Conservation (phyloP, 2,888 invertebrate genomes). For the Rhamphomyia laevipes region DNA sequence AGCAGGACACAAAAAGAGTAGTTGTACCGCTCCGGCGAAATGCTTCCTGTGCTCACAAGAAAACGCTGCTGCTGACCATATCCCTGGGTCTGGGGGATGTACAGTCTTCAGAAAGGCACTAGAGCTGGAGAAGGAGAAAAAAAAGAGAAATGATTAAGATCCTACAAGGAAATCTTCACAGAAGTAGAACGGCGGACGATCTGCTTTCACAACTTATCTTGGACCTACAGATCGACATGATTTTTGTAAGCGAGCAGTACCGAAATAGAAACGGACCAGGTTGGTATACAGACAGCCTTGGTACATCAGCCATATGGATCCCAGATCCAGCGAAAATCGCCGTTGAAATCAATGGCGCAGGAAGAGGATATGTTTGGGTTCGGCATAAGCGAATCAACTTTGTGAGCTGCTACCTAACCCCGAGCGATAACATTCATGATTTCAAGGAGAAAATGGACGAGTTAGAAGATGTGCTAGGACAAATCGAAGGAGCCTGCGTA, state of each 20-base stretch:
- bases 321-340: slow-evolving; percentile 1
- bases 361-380: not conserved
- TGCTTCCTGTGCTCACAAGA: no score
- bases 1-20: no score
- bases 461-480: no score
- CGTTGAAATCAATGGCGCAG: not conserved
- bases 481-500: no score
- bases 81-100: not conserved
- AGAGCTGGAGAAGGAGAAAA: not conserved
- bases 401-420: no score
- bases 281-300: slow-evolving; percentile 2
- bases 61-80: not conserved
- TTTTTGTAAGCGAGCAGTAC: slow-evolving; percentile 6
- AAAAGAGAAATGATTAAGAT: not conserved
- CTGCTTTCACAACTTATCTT: not conserved
- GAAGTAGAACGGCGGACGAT: slow-evolving; percentile 5
- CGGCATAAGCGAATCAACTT: no score
- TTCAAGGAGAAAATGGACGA: no score
- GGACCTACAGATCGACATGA: slow-evolving; percentile 1
- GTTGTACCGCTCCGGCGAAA: no score
- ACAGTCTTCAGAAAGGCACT: not conserved
- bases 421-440: no score
- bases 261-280: not conserved
- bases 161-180: slow-evolving; percentile 5
- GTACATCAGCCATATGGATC: slow-evolving; percentile 5